These are phyloP conservation scores for Enhydra lutris DNA, from an alignment of 2,113 vertebrate species.

Conservation along the genomic window DNA sequence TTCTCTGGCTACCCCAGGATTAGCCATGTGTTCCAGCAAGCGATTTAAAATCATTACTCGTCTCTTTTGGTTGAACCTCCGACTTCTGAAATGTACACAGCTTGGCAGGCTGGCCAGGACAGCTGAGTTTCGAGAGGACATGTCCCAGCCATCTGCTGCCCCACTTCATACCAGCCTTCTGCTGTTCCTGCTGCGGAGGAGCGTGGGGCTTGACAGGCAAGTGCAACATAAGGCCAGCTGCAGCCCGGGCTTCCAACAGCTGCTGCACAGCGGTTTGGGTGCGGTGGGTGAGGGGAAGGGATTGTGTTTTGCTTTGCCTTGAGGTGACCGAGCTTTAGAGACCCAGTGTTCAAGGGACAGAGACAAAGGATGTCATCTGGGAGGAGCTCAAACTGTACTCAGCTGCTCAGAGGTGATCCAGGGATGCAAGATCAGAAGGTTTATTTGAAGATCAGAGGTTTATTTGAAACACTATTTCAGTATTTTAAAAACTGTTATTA, in stretches of 20 bases:
- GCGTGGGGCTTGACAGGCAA: not conserved
- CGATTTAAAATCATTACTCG: constrained; percentile 62
- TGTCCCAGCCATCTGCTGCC: constrained; percentile 63
- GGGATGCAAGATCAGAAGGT: no score
- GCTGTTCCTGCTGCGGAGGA: not conserved
- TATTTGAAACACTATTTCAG: not conserved
- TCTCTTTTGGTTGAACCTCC: constrained; percentile 60
- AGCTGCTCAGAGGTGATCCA: not conserved
- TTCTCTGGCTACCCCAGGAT: constrained; percentile 50
- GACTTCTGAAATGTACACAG: constrained; percentile 64
- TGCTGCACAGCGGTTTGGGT: not conserved
- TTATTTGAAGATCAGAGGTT: not conserved
- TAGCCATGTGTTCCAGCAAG: constrained; percentile 67
- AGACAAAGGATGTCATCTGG: not conserved
- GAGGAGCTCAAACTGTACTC: not conserved
- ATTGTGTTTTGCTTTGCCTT: not conserved
- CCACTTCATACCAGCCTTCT: constrained; percentile 51
- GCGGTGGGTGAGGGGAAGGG: not conserved
- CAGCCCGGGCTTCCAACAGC: constrained; percentile 14
- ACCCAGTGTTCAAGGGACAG: not conserved
- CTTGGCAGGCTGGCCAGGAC: constrained; percentile 57
- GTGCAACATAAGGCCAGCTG: constrained; percentile 57
- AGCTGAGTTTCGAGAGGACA: constrained; percentile 55
- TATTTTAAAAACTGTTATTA: not conserved
- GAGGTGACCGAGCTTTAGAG: not conserved